These are phyloP conservation scores for Geotrypetes seraphini DNA, from an alignment of 2,797 vertebrate genomes.

Conservation along the genomic window DNA sequence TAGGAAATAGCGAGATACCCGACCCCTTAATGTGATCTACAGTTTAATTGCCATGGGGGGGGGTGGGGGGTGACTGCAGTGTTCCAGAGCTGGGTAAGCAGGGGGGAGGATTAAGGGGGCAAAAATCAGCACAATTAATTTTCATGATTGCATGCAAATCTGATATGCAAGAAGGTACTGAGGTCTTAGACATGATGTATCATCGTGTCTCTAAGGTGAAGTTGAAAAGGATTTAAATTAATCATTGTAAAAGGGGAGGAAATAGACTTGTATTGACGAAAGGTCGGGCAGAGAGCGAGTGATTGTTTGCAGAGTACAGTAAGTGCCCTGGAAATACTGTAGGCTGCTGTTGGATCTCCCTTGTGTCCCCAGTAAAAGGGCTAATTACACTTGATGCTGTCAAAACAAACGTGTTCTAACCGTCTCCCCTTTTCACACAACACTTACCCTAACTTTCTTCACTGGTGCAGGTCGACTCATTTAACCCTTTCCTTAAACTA, in stretches of 20 bases:
- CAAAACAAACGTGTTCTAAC: background rate
- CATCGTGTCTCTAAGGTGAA: conserved; percentile 11
- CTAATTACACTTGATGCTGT: background rate
- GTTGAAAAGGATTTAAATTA: conserved; percentile 14
- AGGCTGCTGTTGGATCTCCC: background rate
- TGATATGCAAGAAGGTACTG: conserved; percentile 6
- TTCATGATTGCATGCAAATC: no score
- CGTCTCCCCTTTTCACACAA: no score
- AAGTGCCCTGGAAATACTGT: no score
- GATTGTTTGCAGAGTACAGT: background rate
- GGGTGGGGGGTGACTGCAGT: background rate
- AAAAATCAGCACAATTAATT: no score
- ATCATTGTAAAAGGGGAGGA: conserved; percentile 1
- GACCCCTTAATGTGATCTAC: conserved; percentile 16
- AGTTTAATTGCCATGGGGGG: conserved; percentile 22
- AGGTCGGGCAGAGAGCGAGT: background rate
- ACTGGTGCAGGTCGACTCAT: no score
- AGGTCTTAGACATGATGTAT: conserved; percentile 4
- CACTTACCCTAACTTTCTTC: no score
- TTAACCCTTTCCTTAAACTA: no score
- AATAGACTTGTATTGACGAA: background rate
- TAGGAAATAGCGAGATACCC: conserved; percentile 11
- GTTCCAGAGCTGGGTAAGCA: background rate
- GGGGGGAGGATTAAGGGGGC: conserved; percentile 5
- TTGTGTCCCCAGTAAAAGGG: background rate